Evolutionary conservation across 1,140 invertebrate species (phyloP), one percentile per base, ranked within the genome.

Genomic region (Phthorimaea operculella): DNA sequence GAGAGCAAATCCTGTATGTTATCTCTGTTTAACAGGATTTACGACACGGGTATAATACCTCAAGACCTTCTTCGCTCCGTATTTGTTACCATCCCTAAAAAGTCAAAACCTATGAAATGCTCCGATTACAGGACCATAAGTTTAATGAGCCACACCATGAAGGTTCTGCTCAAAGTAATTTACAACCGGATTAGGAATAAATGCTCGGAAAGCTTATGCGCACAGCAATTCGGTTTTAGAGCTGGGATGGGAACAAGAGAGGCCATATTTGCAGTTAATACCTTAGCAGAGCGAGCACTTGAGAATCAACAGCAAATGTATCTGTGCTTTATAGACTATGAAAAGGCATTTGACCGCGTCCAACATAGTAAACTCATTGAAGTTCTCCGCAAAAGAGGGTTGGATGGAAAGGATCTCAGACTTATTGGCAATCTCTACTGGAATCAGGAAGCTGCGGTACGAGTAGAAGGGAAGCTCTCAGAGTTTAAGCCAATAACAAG

Each of bases 371-470:
- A 15, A 15, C 44, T 64, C 2, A 18, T 61, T n/a, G 28, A 17
- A 15, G 52, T 8, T 45, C 61, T 52, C 6, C 47, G 8, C 21
- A 56, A 12, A n/a, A 54, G 53, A 21, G 54, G 56, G 7, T 10
- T 60, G 16, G 62, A 62, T 9, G 34, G 21, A 5, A 67, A 62
- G 33, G 59, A 64, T n/a, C 18, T 68, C 5, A 14, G 47, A 21
- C 28, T 64, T 2, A 64, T 62, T 8, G n/a, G 18, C 14, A 68
- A 57, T 28, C 54, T 62, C 44, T 63, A 62, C 48, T 55, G 34
- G 51, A 57, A 59, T 2, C 61, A 69, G 54, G 33, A 2, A 52
- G 51, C 51, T 16, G 11, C 34, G 42, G n/a, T 52, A 11, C 18
- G 18, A 44, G 14, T 52, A 3, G 51, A 52, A 18, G 16, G 16